Base-by-base conservation (phyloP, 2,113 vertebrate species). In the Poeciliopsis occidentalis region DNA sequence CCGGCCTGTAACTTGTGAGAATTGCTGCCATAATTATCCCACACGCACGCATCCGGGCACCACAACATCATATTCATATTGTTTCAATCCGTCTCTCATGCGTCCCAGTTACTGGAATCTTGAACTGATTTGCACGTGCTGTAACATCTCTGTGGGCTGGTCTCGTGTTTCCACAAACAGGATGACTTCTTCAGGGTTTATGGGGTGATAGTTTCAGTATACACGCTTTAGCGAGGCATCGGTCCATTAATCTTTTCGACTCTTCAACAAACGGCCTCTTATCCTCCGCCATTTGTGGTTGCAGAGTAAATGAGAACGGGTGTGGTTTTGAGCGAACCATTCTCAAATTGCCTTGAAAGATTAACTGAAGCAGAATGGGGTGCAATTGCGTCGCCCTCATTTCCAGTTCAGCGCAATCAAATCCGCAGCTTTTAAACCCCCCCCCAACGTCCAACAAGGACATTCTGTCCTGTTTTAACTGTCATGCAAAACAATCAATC, bases 401-500 rank as follows among this genome's bases (percentile, higher is more conserved):
- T 47, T 47, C 44, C 44, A 47, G 13, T 76, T 32, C 70, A 67
- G 39, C 66, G 72, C 78, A 60, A 15, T 73, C 41, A 47, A 10
- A 70, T 39, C n/a, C 57, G 78, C 77, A 41, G 30, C 75, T 73
- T 30, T 80, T 64, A 77, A 89, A 84, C 78, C 85, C 78, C 29
- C 29, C n/a, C 29, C 22, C 3, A 60, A 74, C 75, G 31, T 15
- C 1, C 34, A 26, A 12, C 19, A 6, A 83, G 81, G 87, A 83
- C 85, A 71, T 83, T 68, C 85, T 74, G 76, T 73, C 54, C 6
- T 31, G 65, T 85, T 88, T 82, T 78, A 69, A 85, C 85, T 78
- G 82, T 87, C 82, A 90, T 86, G 73, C 70, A 67, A 76, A 60
- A 75, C 82, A 81, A 91, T 90, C 66, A 88, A 87, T 85, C 86